These are phyloP conservation scores for Cyclina sinensis DNA, from an alignment of 1,140 invertebrate species.

Conservation along the genomic window DNA sequence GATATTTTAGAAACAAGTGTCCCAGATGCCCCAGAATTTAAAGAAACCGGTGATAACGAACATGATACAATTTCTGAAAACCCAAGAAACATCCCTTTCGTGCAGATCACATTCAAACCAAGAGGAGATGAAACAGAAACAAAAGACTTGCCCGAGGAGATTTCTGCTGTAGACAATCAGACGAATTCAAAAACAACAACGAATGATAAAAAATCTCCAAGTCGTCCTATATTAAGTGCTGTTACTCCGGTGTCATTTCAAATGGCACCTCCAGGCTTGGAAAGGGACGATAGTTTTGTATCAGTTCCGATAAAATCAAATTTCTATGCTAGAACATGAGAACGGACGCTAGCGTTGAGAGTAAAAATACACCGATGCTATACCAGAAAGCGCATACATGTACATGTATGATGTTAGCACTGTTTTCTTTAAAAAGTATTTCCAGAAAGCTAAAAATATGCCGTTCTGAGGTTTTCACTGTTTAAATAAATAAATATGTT, in stretches of 20 bases:
- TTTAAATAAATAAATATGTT: too few relatives aligned
- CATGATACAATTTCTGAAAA: neutral
- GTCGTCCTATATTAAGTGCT: conserved; percentile 12
- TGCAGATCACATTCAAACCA: conserved; percentile 59
- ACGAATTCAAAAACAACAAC: neutral
- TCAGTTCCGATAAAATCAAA: conserved; percentile 12
- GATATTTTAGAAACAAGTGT: neutral
- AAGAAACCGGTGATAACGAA: neutral
- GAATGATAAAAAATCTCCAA: conserved; percentile 17
- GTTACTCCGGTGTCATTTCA: conserved; percentile 56
- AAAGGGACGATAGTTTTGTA: conserved; percentile 52
- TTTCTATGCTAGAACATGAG: neutral
- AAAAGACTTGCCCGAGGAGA: neutral
- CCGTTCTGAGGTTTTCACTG: too few relatives aligned
- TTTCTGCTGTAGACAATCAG: neutral
- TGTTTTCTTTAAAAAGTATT: too few relatives aligned
- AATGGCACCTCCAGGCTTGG: conserved; percentile 62
- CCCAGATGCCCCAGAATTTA: neutral
- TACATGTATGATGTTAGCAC: too few relatives aligned
- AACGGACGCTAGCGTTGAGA: too few relatives aligned
- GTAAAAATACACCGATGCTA: too few relatives aligned
- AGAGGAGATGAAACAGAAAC: neutral
- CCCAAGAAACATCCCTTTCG: conserved; percentile 52
- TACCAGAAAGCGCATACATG: too few relatives aligned
- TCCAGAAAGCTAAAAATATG: too few relatives aligned